phyloP scores from a whole-genome alignment of 64 coral and sea anemone species.

The Montipora capricornis region DNA sequence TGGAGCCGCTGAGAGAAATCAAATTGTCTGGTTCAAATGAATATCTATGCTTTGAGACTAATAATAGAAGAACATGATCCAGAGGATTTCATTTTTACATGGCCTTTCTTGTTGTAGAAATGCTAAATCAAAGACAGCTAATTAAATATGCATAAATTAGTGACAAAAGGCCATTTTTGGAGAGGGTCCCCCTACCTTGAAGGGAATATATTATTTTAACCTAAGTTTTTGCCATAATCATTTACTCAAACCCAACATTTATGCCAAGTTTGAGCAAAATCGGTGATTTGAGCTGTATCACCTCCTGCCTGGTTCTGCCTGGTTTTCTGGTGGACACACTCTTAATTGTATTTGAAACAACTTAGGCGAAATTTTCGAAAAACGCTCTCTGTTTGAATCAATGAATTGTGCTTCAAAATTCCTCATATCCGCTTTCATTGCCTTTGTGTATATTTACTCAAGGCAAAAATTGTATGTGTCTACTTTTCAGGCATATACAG shows the following conservation, averaged over 20 bases:
- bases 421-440: too few relatives aligned
- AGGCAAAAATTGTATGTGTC: too few relatives aligned
- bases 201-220: neutral
- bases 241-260: neutral
- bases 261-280: neutral
- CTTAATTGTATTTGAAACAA: neutral
- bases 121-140: neutral
- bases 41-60: too few relatives aligned
- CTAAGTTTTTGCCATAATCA: neutral
- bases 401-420: too few relatives aligned
- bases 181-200: neutral
- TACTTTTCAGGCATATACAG: too few relatives aligned
- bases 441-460: too few relatives aligned
- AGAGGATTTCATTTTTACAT: too few relatives aligned
- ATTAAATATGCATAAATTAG: neutral
- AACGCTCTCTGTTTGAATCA: too few relatives aligned
- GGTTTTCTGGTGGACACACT: neutral
- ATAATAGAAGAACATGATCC: too few relatives aligned
- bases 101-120: neutral
- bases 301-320: neutral
- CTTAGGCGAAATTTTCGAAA: too few relatives aligned
- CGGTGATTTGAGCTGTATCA: neutral
- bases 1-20: too few relatives aligned
- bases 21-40: too few relatives aligned
- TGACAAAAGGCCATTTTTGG: neutral